Base-by-base conservation (phyloP, 2,113 vertebrate genomes). In the Orientallactaga bullata region DNA sequence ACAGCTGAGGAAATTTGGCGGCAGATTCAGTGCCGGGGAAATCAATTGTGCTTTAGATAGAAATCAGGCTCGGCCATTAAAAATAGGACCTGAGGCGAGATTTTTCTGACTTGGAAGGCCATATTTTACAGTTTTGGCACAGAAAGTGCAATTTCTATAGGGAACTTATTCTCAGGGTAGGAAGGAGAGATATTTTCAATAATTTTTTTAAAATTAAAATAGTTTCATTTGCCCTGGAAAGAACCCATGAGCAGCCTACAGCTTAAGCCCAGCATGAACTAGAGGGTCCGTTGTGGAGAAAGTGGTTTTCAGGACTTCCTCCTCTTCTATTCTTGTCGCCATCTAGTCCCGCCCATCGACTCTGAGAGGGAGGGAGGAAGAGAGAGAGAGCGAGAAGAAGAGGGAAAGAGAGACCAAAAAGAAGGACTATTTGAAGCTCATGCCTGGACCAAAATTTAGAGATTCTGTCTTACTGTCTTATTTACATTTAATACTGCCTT, bases 1-100 rank as follows among this genome's bases (percentile, higher is more conserved):
- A 92, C 86, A 96, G 93, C 83, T 65, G 87, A 94, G 81, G 47
- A 79, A 72, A 79, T 28, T 90, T 88, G 87, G 93, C 91, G 63
- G 10, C 3, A 20, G 55, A 37, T 5, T 80, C 68, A 69, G 26
- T 15, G n/a, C 26, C 18, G 21, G 39, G 71, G 78, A 18, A 85
- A 87, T 74, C 90, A 87, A 23, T 35, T 81, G 66, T 89, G 65
- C 63, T 81, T 39, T 11, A 69, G 79, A 73, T 78, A 86, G 66
- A 95, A 96, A 81, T 87, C 72, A 71, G 77, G 61, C 30, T 94
- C 89, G 71, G 76, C 61, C 32, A 66, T 83, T 88, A 68, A 90
- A 88, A 90, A 81, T 51, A 47, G 76, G 47, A 39, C 92, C 42
- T 88, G 90, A 78, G 1, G 24, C 88, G 72, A 94, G 83, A 74